Conservation (phyloP, 2,113 vertebrate species). For the Ammodytes marinus region DNA sequence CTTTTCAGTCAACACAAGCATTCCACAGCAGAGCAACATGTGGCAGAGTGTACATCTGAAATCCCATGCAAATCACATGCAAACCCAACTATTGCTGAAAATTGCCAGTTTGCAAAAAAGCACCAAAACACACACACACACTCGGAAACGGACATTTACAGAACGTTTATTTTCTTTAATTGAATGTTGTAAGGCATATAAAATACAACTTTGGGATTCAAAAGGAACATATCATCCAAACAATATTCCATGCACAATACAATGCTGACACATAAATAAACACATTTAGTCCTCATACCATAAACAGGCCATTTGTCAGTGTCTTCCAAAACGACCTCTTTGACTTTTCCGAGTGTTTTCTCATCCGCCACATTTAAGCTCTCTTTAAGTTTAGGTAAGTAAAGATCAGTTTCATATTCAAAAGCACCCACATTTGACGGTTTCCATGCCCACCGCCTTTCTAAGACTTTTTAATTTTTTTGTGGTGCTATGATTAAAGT, state of each 20-base stretch:
- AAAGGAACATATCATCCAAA: slow-evolving; percentile 3
- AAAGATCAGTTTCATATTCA: not conserved
- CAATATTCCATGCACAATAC: not conserved
- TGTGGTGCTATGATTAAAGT: not conserved
- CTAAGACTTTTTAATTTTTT: not conserved
- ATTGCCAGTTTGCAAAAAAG: slow-evolving; percentile 24
- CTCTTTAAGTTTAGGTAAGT: not conserved
- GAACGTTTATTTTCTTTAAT: slow-evolving; percentile 18
- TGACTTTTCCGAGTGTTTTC: not conserved
- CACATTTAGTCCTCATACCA: not conserved
- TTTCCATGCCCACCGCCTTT: not conserved
- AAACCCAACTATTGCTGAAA: slow-evolving; percentile 28
- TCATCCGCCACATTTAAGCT: not conserved
- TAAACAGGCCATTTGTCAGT: not conserved
- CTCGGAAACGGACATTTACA: not conserved
- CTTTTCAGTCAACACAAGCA: slow-evolving; percentile 37
- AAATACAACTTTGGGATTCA: slow-evolving; percentile 1
- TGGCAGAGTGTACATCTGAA: slow-evolving; percentile 40
- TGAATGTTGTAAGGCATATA: not conserved
- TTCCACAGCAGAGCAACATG: slow-evolving; percentile 52
- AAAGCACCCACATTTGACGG: not conserved
- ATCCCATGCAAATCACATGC: slow-evolving; percentile 16
- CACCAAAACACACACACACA: not conserved
- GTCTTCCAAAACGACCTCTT: not conserved
- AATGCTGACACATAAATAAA: not conserved